Percentiles rank a stretch among this genome's conserved stretches.
These are phyloP conservation scores for zebrafish (Danio rerio) DNA, from an alignment of 2,113 vertebrate genomes.

Conservation along the genomic window DNA sequence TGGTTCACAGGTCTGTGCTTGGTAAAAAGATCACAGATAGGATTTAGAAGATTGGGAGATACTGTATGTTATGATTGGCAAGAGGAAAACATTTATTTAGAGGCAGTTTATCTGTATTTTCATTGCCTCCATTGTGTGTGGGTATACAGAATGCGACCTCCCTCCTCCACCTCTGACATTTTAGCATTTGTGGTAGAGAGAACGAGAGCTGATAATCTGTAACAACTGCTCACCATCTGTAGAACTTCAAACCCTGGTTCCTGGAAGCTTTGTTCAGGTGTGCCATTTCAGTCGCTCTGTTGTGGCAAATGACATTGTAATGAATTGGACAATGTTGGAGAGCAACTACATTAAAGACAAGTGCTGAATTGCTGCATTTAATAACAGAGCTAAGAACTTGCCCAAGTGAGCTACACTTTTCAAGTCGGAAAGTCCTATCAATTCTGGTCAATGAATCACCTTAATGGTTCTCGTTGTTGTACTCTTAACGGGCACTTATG, in stretches of 20 bases:
- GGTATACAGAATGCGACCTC: conserved; percentile 14
- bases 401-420: too few species aligned
- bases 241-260: conserved; percentile 37
- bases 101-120: background rate
- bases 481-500: too few species aligned
- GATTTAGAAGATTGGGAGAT: background rate
- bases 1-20: background rate
- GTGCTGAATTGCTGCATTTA: too few species aligned
- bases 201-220: conserved; percentile 49
- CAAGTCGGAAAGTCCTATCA: too few species aligned
- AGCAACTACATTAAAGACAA: too few species aligned
- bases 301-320: background rate
- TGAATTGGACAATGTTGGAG: background rate
- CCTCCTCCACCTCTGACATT: conserved; percentile 11
- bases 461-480: too few species aligned
- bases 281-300: background rate
- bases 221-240: conserved; percentile 41
- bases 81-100: conserved; percentile 36
- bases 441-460: too few species aligned
- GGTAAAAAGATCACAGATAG: background rate
- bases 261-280: conserved; percentile 36
- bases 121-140: conserved; percentile 18
- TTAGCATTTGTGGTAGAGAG: conserved; percentile 4
- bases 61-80: conserved; percentile 33
- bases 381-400: too few species aligned